Evolutionary conservation across 2,113 vertebrate species (phyloP), one percentile per base, ranked within the genome.

Genomic region (Tragelaphus strepsiceros): DNA sequence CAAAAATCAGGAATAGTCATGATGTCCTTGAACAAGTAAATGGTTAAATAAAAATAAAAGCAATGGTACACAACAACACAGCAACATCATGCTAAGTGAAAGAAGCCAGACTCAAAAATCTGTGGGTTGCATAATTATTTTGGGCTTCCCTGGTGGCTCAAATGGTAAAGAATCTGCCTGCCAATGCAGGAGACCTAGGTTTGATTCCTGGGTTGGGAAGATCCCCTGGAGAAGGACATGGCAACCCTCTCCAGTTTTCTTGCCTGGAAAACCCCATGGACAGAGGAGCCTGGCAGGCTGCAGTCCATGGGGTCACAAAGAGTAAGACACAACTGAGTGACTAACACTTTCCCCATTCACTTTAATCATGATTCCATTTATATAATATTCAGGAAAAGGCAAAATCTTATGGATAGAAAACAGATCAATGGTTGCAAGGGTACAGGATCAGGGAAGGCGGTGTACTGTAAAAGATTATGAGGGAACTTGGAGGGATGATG

Each of bases 81-180:
- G 58, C 67, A 71, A 71, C 26, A 51, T 91, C 46, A 78, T 58
- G 46, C 56, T 87, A 67, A 77, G 62, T 86, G 46, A 96, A 90
- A 94, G n/a, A 96, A 88, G 53, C 59, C 49, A 94, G 58, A 90
- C 28, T 96, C 46, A 58, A 78, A 94, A 94, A 81, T 30, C 77
- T 71, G 62, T 49, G 15, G 35, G 35, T 11, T 67, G 53, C n/a
- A 59, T 67, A 56, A 54, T 59, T 71, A 71, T 71, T 71, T 39
- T 12, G 67, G 67, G 67, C n/a, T 71, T 35, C n/a, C 67, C 67
- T 71, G 35, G n/a, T 71, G n/a, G n/a, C n/a, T 22, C 67, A 71
- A 22, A 39, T 71, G 67, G 67, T 71, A 71, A 71, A 71, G n/a
- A 71, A 71, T 22, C 67, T 39, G 67, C n/a, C n/a, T 71, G 67